Evolutionary conservation across 2,888 invertebrate genomes (phyloP).

Genomic region (Shargacucullia verbasci): DNA sequence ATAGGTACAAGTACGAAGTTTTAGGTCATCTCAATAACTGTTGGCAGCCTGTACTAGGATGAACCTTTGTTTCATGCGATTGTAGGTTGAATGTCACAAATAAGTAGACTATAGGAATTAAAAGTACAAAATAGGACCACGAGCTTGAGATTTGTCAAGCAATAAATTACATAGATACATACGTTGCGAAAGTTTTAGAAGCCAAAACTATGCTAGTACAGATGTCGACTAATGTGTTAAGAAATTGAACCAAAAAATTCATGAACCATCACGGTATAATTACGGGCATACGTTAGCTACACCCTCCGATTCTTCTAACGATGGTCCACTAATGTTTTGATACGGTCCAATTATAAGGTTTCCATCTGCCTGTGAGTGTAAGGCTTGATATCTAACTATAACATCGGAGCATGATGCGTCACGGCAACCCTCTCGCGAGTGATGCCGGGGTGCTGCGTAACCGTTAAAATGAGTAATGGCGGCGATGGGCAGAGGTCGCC

Average conservation of each 20-base stretch:
- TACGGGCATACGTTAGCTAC: constrained; percentile 38
- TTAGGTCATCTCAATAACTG: no score
- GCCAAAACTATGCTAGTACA: neutral
- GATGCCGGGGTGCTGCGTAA: constrained; percentile 71
- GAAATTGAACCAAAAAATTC: constrained; percentile 12
- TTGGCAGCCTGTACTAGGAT: no score
- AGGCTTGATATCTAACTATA: constrained; percentile 79
- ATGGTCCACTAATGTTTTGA: constrained; percentile 82
- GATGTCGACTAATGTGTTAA: neutral
- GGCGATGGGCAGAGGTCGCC: constrained; percentile 62
- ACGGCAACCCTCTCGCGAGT: constrained; percentile 80
- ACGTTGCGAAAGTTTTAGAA: no score
- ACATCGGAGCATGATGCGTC: constrained; percentile 77
- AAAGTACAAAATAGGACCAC: no score
- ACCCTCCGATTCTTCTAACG: constrained; percentile 46
- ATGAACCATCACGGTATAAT: constrained; percentile 51
- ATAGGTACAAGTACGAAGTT: no score
- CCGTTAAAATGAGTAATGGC: constrained; percentile 88
- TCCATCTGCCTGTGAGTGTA: constrained; percentile 84
- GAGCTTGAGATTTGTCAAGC: no score
- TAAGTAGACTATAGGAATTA: no score
- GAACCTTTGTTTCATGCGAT: no score
- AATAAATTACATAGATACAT: no score
- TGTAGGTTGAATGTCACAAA: no score
- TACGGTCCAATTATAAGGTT: constrained; percentile 84